A percentile compares a stretch with the other conserved stretches of the same genome.
phyloP scores from a whole-genome alignment of 2,888 invertebrate genomes.

The Ernsta delagoae region DNA sequence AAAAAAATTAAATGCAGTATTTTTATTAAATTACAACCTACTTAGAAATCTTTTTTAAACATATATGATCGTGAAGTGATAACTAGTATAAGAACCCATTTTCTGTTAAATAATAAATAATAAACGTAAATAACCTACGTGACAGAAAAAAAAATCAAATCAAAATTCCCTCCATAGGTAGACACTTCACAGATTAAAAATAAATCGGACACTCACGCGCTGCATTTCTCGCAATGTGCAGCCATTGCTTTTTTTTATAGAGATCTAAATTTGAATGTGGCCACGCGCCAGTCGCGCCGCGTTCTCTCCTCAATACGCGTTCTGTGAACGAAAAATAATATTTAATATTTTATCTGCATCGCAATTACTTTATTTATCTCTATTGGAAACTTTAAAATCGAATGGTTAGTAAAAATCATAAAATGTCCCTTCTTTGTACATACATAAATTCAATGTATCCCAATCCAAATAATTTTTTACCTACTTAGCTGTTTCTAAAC shows the following conservation, averaged over 20 bases:
- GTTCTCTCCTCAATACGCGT: constrained; percentile 66
- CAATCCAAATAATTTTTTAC: neutral
- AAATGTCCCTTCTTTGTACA: neutral
- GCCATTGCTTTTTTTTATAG: constrained; percentile 65
- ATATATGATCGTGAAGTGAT: too few relatives aligned
- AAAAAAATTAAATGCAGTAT: too few relatives aligned
- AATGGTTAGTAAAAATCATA: neutral
- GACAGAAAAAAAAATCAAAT: constrained; percentile 22
- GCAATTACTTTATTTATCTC: constrained; percentile 49
- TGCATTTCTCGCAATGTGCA: constrained; percentile 80
- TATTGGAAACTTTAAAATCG: neutral
- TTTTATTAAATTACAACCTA: too few relatives aligned
- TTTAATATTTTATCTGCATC: constrained; percentile 44
- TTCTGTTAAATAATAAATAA: too few relatives aligned
- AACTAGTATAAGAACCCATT: too few relatives aligned
- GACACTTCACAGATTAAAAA: constrained; percentile 46
- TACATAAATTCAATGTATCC: neutral
- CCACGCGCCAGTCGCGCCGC: constrained; percentile 77
- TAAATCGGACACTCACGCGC: constrained; percentile 65
- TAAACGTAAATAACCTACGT: neutral
- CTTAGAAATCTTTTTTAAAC: too few relatives aligned
- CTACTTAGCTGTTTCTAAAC: too few relatives aligned
- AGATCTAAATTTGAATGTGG: constrained; percentile 79
- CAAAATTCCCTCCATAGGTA: constrained; percentile 29
- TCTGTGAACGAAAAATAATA: constrained; percentile 36